Conservation (phyloP, 1,140 invertebrate genomes). For the Pseudachorutes palmiensis region DNA sequence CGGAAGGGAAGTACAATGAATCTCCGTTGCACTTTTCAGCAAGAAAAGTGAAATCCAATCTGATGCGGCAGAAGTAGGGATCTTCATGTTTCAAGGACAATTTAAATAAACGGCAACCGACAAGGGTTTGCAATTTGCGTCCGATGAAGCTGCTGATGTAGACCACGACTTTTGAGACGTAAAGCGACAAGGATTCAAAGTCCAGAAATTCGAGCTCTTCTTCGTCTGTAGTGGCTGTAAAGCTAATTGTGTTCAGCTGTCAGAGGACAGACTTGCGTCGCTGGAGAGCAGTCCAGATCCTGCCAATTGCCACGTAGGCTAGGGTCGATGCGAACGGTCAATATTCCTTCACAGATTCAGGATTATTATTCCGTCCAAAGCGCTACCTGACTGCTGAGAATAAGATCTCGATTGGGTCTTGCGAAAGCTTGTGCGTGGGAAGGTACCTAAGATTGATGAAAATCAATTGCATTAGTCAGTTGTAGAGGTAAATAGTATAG, state of each 20-base stretch:
- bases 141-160: neutral
- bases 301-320: neutral
- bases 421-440: neutral
- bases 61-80: too few species aligned
- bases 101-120: neutral
- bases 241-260: neutral
- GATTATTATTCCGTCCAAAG: neutral
- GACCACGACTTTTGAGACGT: neutral
- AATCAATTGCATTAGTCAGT: too few species aligned
- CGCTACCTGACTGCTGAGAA: neutral
- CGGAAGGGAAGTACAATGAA: neutral
- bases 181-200: neutral
- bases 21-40: neutral
- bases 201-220: neutral
- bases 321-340: neutral
- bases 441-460: too few species aligned
- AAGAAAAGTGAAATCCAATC: neutral
- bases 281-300: neutral
- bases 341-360: neutral
- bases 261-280: too few species aligned
- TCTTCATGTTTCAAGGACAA: neutral
- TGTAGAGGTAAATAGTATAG: too few species aligned
- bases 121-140: neutral
- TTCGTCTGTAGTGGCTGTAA: neutral
- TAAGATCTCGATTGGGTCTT: neutral